These are phyloP conservation scores for Eutrigla gurnardus DNA, from an alignment of 2,797 vertebrate species.

Conservation along the genomic window DNA sequence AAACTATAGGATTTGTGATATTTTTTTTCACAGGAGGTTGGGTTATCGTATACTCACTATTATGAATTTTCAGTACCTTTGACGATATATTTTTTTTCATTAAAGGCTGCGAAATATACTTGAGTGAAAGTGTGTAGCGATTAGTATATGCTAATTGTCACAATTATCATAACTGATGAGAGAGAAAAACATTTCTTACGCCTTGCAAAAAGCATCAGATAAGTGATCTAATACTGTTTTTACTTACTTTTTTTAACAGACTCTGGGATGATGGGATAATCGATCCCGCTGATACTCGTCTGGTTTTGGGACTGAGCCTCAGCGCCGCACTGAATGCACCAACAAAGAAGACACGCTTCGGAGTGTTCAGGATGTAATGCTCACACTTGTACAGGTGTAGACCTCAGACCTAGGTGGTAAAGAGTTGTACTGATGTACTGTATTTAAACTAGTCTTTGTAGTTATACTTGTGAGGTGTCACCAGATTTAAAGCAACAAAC, in stretches of 20 bases:
- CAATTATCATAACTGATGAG: background rate
- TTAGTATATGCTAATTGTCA: background rate
- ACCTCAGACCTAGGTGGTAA: background rate
- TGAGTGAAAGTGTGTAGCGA: background rate
- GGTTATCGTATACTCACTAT: background rate
- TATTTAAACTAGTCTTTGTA: constrained; percentile 28
- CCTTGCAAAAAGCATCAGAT: constrained; percentile 17
- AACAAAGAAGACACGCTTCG: constrained; percentile 90
- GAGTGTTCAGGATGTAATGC: constrained; percentile 93
- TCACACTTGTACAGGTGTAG: background rate
- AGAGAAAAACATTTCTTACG: too few species aligned
- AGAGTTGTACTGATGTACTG: constrained; percentile 5
- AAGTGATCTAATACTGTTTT: background rate
- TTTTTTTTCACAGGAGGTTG: background rate
- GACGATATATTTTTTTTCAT: too few species aligned
- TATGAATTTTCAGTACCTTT: background rate
- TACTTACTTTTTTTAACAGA: constrained; percentile 72
- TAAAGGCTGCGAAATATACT: background rate
- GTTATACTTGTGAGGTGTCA: constrained; percentile 16
- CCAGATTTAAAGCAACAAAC: constrained; percentile 28
- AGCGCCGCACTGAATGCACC: constrained; percentile 94
- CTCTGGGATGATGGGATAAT: constrained; percentile 99
- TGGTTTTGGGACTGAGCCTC: constrained; percentile 94
- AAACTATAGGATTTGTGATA: background rate
- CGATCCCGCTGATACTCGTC: constrained; percentile 94